phyloP scores from a whole-genome alignment of 1,140 invertebrate species.

The Dolichoris vasculosae region DNA sequence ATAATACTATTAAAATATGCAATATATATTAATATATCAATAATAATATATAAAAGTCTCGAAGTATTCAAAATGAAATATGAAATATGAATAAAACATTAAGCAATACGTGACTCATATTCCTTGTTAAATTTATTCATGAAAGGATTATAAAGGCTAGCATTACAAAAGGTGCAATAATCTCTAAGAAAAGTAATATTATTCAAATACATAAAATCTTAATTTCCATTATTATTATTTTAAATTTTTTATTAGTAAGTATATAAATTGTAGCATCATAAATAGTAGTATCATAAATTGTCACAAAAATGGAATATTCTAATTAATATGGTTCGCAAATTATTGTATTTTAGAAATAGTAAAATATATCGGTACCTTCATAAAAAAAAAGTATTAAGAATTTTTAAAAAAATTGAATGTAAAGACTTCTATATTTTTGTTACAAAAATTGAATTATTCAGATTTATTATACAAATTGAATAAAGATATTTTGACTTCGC shows the following conservation, averaged over 20 bases:
- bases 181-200: neutral
- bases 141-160: constrained; percentile 1
- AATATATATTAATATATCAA: neutral
- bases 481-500: no score
- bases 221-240: neutral
- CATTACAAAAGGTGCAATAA: neutral
- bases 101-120: neutral
- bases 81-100: constrained; percentile 1
- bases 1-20: neutral
- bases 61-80: neutral
- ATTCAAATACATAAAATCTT: neutral
- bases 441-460: neutral
- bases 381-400: no score
- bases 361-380: no score
- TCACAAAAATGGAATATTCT: neutral
- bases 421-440: neutral
- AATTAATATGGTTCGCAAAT: no score
- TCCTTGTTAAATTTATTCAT: constrained; percentile 4
- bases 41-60: neutral
- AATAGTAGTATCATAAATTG: neutral
- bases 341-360: no score
- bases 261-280: neutral
- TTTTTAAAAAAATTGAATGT: no score
- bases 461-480: neutral
- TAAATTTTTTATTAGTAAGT: neutral